Percentiles rank a stretch among this genome's conserved stretches.
Conservation (phyloP, 2,797 vertebrate genomes). For the Sebastes cheni region DNA sequence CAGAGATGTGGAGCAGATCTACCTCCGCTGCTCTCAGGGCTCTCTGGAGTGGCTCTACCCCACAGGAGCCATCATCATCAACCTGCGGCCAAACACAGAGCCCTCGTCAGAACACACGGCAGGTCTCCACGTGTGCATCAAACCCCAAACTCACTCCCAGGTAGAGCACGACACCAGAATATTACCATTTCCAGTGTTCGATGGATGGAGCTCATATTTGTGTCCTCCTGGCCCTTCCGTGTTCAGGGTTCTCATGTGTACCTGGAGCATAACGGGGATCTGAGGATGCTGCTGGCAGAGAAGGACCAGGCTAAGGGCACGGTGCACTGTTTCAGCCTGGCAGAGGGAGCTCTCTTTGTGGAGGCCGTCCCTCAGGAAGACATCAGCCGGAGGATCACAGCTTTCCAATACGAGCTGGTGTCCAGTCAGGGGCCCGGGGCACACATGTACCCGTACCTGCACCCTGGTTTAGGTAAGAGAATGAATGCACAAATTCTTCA, state of each 20-base stretch:
- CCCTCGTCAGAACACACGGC: slow-evolving; percentile 63
- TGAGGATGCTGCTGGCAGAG: slow-evolving; percentile 89
- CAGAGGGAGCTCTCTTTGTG: slow-evolving; percentile 89
- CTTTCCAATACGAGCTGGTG: slow-evolving; percentile 93
- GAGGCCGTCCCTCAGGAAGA: slow-evolving; percentile 90
- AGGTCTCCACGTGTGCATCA: slow-evolving; percentile 89
- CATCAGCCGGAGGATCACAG: slow-evolving; percentile 91
- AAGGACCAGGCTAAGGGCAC: slow-evolving; percentile 71
- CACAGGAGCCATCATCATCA: slow-evolving; percentile 91
- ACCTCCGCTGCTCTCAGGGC: slow-evolving; percentile 93
- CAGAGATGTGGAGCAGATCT: slow-evolving; percentile 96
- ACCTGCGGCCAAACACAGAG: slow-evolving; percentile 90
- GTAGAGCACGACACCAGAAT: slow-evolving; percentile 45
- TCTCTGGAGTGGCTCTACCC: slow-evolving; percentile 96
- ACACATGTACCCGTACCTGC: slow-evolving; percentile 68
- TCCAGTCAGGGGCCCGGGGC: slow-evolving; percentile 62
- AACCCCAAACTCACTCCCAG: slow-evolving; percentile 85
- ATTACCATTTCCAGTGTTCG: background rate
- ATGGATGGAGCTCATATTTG: background rate
- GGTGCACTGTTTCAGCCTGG: slow-evolving; percentile 87
- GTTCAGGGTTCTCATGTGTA: slow-evolving; percentile 89
- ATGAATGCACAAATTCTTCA: background rate
- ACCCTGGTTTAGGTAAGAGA: slow-evolving; percentile 69
- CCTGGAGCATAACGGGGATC: slow-evolving; percentile 90
- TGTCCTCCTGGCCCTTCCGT: background rate